These are phyloP conservation scores for Pachydiplax longipennis DNA, from an alignment of 2,888 invertebrate genomes.

Conservation along the genomic window DNA sequence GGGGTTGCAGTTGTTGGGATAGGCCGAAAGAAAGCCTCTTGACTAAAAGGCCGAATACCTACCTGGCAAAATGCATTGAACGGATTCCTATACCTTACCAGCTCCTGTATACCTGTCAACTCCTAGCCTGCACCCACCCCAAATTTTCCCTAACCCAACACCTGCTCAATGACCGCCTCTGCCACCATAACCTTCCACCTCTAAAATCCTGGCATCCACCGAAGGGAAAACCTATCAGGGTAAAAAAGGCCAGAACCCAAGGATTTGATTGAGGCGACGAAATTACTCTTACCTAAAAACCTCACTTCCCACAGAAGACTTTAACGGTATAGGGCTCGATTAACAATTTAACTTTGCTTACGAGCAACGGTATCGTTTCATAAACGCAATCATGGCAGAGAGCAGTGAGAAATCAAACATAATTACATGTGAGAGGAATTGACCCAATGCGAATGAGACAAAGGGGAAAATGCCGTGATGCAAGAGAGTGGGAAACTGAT, in stretches of 20 bases:
- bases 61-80: slow-evolving; percentile 26
- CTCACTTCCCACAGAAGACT: no score
- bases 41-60: background rate
- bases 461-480: no score
- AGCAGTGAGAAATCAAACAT: no score
- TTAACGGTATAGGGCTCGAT: no score
- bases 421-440: no score
- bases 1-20: background rate
- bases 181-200: background rate
- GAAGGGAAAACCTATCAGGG: background rate
- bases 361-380: no score
- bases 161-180: slow-evolving; percentile 33
- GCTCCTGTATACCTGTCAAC: slow-evolving; percentile 35
- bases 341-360: no score
- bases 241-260: background rate
- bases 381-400: no score
- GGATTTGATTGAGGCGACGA: no score
- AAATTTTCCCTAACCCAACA: background rate
- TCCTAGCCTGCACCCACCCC: background rate
- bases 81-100: slow-evolving; percentile 4
- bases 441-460: no score
- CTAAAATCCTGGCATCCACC: background rate
- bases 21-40: background rate
- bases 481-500: no score
- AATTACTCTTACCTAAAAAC: no score